A percentile compares a stretch with the other conserved stretches of the same genome.
Conservation (phyloP, 1,140 invertebrate species). For the Drosophila kikkawai region DNA sequence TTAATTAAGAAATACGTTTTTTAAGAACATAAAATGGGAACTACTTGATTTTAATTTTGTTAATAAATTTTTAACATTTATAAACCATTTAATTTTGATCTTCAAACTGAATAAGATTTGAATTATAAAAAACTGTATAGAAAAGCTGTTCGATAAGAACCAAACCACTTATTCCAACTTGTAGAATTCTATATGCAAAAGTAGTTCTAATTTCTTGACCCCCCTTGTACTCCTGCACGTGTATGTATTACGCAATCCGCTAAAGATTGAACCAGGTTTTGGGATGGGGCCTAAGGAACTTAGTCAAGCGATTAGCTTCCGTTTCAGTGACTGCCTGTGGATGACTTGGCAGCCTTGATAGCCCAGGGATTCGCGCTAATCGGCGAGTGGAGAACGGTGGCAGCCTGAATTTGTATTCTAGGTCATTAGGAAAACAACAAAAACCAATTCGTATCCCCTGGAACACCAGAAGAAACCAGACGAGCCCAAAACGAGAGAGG, state of each 20-base stretch:
- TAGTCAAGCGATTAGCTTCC: conserved; percentile 78
- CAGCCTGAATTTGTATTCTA: conserved; percentile 41
- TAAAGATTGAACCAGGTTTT: conserved; percentile 26
- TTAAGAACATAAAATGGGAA: fast-evolving
- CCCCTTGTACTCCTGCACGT: not conserved
- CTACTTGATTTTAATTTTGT: not conserved
- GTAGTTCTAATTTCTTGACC: not conserved
- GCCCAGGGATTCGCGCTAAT: conserved; percentile 57
- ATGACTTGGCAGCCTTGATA: conserved; percentile 62
- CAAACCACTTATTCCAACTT: not conserved
- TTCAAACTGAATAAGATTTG: not conserved
- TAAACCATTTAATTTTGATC: not conserved
- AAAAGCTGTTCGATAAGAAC: fast-evolving
- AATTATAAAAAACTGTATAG: too few species aligned
- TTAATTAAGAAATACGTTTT: not conserved
- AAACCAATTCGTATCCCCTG: conserved; percentile 30
- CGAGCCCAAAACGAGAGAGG: not conserved
- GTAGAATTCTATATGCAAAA: too few species aligned
- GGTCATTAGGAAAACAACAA: conserved; percentile 64
- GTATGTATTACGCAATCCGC: conserved; percentile 54
- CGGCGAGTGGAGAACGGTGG: conserved; percentile 15
- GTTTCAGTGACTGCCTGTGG: conserved; percentile 54
- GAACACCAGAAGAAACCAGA: not conserved
- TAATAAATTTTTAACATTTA: too few species aligned
- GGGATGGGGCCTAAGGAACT: conserved; percentile 49